These are phyloP conservation scores for Yponomeuta sedellus DNA, from an alignment of 2,888 invertebrate species.

Conservation along the genomic window DNA sequence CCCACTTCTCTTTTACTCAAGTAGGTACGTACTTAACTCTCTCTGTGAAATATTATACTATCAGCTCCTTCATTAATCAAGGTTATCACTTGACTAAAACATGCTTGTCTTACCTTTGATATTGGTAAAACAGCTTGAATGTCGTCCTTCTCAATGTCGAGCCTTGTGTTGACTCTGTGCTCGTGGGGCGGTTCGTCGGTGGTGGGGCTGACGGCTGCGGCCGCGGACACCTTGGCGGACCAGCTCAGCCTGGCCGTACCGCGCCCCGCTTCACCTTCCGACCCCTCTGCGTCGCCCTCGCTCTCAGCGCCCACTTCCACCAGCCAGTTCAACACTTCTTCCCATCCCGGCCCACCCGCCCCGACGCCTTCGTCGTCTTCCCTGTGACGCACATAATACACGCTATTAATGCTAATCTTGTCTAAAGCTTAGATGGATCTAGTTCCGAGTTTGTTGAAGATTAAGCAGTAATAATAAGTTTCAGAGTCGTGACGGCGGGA, in stretches of 20 bases:
- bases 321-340: conserved; percentile 94
- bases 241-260: conserved; percentile 92
- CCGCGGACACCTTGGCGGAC: conserved; percentile 78
- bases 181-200: conserved; percentile 66
- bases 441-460: conserved; percentile 11
- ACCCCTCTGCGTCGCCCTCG: conserved; percentile 67
- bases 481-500: conserved; percentile 49
- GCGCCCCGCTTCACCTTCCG: conserved; percentile 78
- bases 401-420: conserved; percentile 1
- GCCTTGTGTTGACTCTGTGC: conserved; percentile 84
- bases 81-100: background rate
- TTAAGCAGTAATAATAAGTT: conserved; percentile 30
- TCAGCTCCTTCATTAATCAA: background rate
- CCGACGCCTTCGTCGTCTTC: conserved; percentile 55
- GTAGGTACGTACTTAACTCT: background rate
- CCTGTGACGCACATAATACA: conserved; percentile 29
- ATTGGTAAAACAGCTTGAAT: conserved; percentile 95
- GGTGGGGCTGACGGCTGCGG: conserved; percentile 45
- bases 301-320: conserved; percentile 92
- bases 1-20: background rate
- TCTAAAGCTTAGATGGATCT: background rate
- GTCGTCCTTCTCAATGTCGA: conserved; percentile 95
- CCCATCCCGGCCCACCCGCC: conserved; percentile 71
- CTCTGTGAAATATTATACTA: conserved; percentile 1
- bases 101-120: conserved; percentile 82